These are phyloP conservation scores for Thamnophis elegans DNA, from an alignment of 2,797 vertebrate genomes.

Conservation along the genomic window DNA sequence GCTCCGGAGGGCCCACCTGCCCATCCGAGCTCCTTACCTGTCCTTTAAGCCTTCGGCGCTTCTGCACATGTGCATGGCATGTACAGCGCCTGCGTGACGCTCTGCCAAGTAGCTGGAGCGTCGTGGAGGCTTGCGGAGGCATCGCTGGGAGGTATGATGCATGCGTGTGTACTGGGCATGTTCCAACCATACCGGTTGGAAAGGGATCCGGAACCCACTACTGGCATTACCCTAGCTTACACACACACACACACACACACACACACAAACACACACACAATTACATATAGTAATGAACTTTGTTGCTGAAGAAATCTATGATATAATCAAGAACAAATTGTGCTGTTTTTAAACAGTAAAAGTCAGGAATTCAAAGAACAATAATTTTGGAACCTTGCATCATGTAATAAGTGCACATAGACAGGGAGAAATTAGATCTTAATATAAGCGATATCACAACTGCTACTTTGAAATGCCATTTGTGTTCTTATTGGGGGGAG, in stretches of 20 bases:
- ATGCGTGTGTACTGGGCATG: too few species aligned
- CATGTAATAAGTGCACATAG: not conserved
- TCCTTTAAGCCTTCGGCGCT: too few species aligned
- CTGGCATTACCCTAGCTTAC: not conserved
- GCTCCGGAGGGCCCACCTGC: too few species aligned
- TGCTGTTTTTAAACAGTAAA: not conserved
- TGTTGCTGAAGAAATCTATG: not conserved
- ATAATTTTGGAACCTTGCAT: not conserved
- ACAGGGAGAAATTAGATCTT: not conserved
- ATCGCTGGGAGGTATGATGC: too few species aligned
- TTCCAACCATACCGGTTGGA: too few species aligned
- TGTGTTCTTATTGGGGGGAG: slow-evolving; percentile 29
- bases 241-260: not conserved
- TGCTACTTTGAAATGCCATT: slow-evolving; percentile 15
- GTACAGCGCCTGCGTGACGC: too few species aligned
- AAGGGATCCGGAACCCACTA: too few species aligned
- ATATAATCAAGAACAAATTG: not conserved
- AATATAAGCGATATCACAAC: slow-evolving; percentile 5
- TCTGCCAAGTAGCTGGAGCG: too few species aligned
- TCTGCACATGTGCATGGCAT: too few species aligned
- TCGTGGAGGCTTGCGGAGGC: too few species aligned
- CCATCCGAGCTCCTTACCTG: too few species aligned
- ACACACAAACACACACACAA: not conserved
- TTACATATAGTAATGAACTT: not conserved
- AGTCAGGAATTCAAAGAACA: not conserved